These are phyloP conservation scores for Gibbula magus DNA, from an alignment of 2,888 invertebrate genomes.

Conservation along the genomic window DNA sequence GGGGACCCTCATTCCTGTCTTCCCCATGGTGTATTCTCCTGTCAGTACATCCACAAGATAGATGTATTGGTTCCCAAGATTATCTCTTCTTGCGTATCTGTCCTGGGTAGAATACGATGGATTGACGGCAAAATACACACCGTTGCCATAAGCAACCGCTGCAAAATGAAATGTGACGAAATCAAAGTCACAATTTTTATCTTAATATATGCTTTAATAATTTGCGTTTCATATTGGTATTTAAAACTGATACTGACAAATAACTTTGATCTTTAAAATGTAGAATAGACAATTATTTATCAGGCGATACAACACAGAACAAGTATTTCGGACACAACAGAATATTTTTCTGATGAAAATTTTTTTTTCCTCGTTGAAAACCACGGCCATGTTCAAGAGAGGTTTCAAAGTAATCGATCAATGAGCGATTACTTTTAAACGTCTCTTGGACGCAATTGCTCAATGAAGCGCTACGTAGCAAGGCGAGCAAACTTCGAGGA, in stretches of 20 bases:
- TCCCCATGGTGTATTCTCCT: constrained; percentile 49
- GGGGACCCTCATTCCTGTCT: constrained; percentile 45
- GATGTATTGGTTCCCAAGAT: constrained; percentile 44
- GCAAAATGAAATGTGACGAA: constrained; percentile 33
- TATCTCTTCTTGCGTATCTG: constrained; percentile 47
- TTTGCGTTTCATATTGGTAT: too few species aligned
- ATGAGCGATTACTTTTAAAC: too few species aligned
- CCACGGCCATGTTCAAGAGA: too few species aligned
- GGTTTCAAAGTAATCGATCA: too few species aligned
- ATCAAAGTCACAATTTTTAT: too few species aligned
- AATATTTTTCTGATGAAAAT: neutral
- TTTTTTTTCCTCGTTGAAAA: neutral
- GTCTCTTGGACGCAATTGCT: too few species aligned
- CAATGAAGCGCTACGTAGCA: too few species aligned
- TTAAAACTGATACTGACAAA: too few species aligned
- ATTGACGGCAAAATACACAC: constrained; percentile 64
- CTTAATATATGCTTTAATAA: neutral
- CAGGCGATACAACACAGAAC: too few species aligned
- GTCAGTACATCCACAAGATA: constrained; percentile 52
- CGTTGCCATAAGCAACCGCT: constrained; percentile 60
- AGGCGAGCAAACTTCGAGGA: too few species aligned
- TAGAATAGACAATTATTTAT: too few species aligned
- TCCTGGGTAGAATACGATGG: constrained; percentile 48
- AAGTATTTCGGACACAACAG: neutral
- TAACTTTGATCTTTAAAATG: too few species aligned